A percentile compares a stretch with the other conserved stretches of the same genome.
phyloP scores from a whole-genome alignment of 2,888 invertebrate species.

The Hoplodrina blanda region DNA sequence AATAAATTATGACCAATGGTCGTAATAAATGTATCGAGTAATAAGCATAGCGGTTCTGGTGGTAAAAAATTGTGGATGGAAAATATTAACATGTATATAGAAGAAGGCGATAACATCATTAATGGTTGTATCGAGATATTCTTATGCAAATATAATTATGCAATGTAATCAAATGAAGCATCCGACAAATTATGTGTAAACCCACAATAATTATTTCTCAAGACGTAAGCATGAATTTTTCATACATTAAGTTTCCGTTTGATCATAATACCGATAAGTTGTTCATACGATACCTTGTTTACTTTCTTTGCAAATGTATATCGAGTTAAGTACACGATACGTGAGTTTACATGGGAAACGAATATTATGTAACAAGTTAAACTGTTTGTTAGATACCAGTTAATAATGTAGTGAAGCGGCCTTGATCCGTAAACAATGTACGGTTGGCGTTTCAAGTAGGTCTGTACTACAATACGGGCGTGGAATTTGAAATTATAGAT shows the following conservation, averaged over 20 bases:
- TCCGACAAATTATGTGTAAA: constrained; percentile 1
- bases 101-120: constrained; percentile 14
- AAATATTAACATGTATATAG: constrained; percentile 16
- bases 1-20: constrained; percentile 51
- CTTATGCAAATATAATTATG: not conserved
- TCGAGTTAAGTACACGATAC: constrained; percentile 13
- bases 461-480: constrained; percentile 29
- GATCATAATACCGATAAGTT: constrained; percentile 40
- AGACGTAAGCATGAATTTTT: constrained; percentile 32
- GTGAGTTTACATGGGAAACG: constrained; percentile 29
- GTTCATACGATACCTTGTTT: constrained; percentile 33
- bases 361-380: constrained; percentile 44
- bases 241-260: constrained; percentile 19
- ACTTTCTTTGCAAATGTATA: constrained; percentile 33
- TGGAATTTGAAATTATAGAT: constrained; percentile 54
- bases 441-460: constrained; percentile 46
- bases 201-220: constrained; percentile 21
- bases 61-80: constrained; percentile 26
- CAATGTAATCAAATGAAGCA: constrained; percentile 7
- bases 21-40: constrained; percentile 37
- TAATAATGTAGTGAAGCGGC: constrained; percentile 53
- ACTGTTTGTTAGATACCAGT: constrained; percentile 45
- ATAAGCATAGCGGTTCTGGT: constrained; percentile 41
- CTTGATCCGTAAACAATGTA: constrained; percentile 61
- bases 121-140: constrained; percentile 7